Evolutionary conservation across 2,113 vertebrate species (phyloP), one percentile per base, ranked within the genome.

Genomic region (Hydrolagus affinis): DNA sequence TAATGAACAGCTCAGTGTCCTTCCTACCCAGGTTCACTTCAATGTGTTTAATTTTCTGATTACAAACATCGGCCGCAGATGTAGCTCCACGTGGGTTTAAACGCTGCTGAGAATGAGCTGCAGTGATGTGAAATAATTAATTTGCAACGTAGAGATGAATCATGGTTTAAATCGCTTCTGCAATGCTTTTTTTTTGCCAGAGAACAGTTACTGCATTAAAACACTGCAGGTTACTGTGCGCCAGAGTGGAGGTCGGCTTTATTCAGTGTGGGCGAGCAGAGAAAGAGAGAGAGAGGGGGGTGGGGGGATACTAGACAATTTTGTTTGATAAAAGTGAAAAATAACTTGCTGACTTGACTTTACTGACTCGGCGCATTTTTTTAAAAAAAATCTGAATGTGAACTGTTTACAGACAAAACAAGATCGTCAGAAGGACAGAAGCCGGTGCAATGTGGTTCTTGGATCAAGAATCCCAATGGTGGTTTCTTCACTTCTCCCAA

Each of bases 401-500:
- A 85, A 89, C 0, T 77, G 15, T 88, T 90, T 88, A 17, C 88
- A 99, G 97, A 94, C 90, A 97, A 96, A 92, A 92, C 93, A 91
- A 92, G 94, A 91, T 93, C 94, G 89, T 95, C 97, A 86, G 96
- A 96, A 91, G 95, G 96, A 77, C 97, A 98, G 92, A 97, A 96
- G 89, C 94, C 95, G 87, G 94, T 96, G 87, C 96, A 98, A 92
- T 99, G 98, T 91, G 97, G 97, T 90, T 94, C 95, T 75, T 99
- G 97, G 98, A 97, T 97, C 88, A 99, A 99, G 89, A 95, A 98
- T 93, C 87, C 95, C 88, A 95, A 98, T 88, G 98, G 98, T 91
- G 98, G 98, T 28, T 89, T 96, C 88, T 99, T 99, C 88, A 99
- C 97, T 70, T 99, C 98, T 91, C 97, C 98, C 90, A 99, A 98